These are phyloP conservation scores for Pogonomyrmex barbatus DNA, from an alignment of 1,140 invertebrate species.

Conservation along the genomic window DNA sequence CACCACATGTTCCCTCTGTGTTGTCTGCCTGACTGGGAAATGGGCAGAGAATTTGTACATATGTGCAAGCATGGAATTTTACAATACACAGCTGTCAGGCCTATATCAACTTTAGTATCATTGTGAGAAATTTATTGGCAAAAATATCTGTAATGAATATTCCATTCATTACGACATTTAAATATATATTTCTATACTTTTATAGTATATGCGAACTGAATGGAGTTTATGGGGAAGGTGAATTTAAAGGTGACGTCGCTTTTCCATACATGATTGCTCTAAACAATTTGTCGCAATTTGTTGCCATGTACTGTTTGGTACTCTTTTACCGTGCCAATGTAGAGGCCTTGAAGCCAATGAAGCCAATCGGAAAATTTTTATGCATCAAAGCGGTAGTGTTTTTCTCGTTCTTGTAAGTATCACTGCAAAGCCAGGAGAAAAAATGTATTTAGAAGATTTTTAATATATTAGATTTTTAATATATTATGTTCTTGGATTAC, in stretches of 20 bases:
- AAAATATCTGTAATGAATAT: neutral
- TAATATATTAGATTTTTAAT: too few species aligned
- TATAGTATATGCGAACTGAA: constrained; percentile 94
- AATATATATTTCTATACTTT: constrained; percentile 66
- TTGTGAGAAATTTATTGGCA: constrained; percentile 88
- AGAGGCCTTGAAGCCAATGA: constrained; percentile 95
- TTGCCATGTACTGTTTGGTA: constrained; percentile 98
- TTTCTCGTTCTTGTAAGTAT: constrained; percentile 98
- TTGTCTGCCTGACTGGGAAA: constrained; percentile 94
- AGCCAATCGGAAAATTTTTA: constrained; percentile 97
- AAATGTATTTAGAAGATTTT: neutral
- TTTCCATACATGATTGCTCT: constrained; percentile 96
- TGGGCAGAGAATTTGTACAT: constrained; percentile 96
- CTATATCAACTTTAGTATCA: constrained; percentile 95
- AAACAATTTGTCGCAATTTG: constrained; percentile 98
- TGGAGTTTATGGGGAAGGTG: constrained; percentile 95
- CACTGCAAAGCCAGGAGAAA: neutral
- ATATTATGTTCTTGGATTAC: constrained; percentile 79
- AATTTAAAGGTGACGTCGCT: constrained; percentile 93
- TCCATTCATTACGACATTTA: neutral
- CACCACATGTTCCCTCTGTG: constrained; percentile 94
- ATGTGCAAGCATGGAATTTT: constrained; percentile 98
- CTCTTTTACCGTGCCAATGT: constrained; percentile 97
- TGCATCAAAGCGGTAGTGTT: constrained; percentile 99
- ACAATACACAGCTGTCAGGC: constrained; percentile 96